These are phyloP conservation scores for Drosophila sordidula DNA, from an alignment of 2,888 invertebrate species.

Conservation along the genomic window DNA sequence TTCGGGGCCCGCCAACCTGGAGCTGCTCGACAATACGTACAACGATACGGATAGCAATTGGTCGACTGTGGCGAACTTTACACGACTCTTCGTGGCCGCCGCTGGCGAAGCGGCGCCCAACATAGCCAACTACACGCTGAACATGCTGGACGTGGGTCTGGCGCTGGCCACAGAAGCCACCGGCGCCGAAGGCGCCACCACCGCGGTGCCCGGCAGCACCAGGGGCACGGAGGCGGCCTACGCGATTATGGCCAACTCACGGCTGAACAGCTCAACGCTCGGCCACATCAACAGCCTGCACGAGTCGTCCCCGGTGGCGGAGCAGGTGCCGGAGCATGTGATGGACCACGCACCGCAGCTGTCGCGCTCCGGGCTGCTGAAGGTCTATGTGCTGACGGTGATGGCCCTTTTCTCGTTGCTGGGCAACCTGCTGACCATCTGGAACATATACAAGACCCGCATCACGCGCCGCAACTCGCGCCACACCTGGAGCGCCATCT, in stretches of 20 bases:
- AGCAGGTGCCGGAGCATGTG: conserved; percentile 63
- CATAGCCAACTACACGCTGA: conserved; percentile 68
- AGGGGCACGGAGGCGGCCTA: conserved; percentile 45
- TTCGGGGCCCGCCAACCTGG: background rate
- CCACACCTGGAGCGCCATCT: conserved; percentile 90
- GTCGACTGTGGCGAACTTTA: conserved; percentile 55
- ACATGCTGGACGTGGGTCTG: conserved; percentile 60
- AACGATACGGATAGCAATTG: conserved; percentile 50
- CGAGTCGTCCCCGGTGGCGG: conserved; percentile 56
- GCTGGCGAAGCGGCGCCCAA: conserved; percentile 50
- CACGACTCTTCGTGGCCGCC: conserved; percentile 51
- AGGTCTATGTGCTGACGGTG: conserved; percentile 88
- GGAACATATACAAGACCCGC: conserved; percentile 90
- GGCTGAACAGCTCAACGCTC: conserved; percentile 44
- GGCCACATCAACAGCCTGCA: conserved; percentile 56
- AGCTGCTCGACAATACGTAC: conserved; percentile 18
- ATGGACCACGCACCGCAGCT: conserved; percentile 89
- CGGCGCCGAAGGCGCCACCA: conserved; percentile 13
- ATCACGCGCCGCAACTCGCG: conserved; percentile 86
- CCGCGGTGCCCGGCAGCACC: conserved; percentile 17
- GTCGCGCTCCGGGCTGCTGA: conserved; percentile 88
- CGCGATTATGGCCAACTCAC: conserved; percentile 52
- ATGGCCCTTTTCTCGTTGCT: conserved; percentile 91
- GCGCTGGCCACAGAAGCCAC: conserved; percentile 44
- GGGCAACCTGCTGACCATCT: conserved; percentile 91